Percentiles rank a stretch among this genome's conserved stretches.
Conservation (phyloP, 2,113 vertebrate species). For the Desmodus rotundus region DNA sequence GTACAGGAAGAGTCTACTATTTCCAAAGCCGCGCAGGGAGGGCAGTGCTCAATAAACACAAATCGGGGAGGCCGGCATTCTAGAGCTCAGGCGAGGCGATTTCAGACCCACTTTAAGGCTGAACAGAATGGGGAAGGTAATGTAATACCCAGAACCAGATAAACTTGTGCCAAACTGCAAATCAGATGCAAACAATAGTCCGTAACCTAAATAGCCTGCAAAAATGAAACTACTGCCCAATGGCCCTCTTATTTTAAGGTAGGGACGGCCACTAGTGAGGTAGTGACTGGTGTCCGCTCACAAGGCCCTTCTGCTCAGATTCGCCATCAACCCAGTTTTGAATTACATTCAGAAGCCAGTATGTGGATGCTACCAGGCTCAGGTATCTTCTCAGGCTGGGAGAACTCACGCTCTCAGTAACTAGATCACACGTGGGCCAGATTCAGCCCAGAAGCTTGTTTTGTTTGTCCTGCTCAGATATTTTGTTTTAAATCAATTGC, state of each 20-base stretch:
- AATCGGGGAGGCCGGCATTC: not conserved
- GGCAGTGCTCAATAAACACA: not conserved
- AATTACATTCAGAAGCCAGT: not conserved
- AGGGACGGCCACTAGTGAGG: not conserved
- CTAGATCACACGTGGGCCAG: not conserved
- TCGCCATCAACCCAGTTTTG: not conserved
- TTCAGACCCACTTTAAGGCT: not conserved
- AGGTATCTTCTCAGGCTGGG: not conserved
- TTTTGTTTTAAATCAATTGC: conserved; percentile 31
- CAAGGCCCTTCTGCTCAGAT: not conserved
- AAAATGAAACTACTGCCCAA: not conserved
- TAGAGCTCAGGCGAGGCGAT: not conserved
- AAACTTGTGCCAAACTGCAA: not conserved
- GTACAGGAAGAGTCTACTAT: not conserved
- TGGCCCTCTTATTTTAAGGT: not conserved
- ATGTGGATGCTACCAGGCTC: not conserved
- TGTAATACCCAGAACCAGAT: not conserved
- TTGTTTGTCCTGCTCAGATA: not conserved
- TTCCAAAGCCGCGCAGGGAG: not conserved
- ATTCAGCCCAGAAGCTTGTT: not conserved
- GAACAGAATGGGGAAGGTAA: not conserved
- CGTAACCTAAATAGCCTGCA: not conserved
- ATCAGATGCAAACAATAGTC: not conserved
- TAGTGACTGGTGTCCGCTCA: not conserved
- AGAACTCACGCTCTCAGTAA: not conserved